phyloP scores from a whole-genome alignment of 2,113 vertebrate species.

The Anolis sagrei region DNA sequence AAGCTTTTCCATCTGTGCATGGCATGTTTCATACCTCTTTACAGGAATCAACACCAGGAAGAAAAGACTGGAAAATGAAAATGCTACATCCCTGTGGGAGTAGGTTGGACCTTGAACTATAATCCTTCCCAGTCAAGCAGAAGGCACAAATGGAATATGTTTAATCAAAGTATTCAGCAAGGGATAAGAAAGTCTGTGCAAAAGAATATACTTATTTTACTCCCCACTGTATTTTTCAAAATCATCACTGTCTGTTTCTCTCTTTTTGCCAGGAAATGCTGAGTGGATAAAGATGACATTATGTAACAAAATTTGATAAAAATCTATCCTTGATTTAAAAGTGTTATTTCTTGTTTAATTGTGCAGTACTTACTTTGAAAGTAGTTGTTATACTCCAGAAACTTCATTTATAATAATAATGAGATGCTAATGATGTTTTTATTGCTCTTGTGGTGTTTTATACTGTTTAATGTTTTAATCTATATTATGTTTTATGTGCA shows the following conservation, averaged over 20 bases:
- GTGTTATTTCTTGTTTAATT: too few species aligned
- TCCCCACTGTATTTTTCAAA: conserved; percentile 55
- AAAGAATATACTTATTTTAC: conserved; percentile 41
- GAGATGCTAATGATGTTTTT: too few species aligned
- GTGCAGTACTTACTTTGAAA: too few species aligned
- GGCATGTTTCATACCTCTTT: neutral
- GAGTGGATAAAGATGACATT: conserved; percentile 66
- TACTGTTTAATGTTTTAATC: too few species aligned
- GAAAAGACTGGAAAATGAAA: neutral
- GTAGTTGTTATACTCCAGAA: too few species aligned
- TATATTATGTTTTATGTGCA: too few species aligned
- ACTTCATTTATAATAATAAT: too few species aligned
- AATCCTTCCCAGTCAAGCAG: conserved; percentile 4
- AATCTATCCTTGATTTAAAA: too few species aligned
- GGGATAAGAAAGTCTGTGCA: conserved; percentile 44
- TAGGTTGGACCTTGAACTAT: conserved; percentile 19
- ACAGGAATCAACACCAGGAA: conserved; percentile 1
- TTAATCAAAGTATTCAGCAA: conserved; percentile 35
- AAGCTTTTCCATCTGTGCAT: conserved; percentile 35
- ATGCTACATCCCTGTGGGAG: neutral
- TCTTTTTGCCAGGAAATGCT: conserved; percentile 58
- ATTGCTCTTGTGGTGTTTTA: too few species aligned
- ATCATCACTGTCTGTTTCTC: conserved; percentile 57
- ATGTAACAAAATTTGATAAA: too few species aligned
- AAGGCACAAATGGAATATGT: conserved; percentile 22